Evolutionary conservation across 2,888 invertebrate species (phyloP).

Genomic region (Torymus texanus): DNA sequence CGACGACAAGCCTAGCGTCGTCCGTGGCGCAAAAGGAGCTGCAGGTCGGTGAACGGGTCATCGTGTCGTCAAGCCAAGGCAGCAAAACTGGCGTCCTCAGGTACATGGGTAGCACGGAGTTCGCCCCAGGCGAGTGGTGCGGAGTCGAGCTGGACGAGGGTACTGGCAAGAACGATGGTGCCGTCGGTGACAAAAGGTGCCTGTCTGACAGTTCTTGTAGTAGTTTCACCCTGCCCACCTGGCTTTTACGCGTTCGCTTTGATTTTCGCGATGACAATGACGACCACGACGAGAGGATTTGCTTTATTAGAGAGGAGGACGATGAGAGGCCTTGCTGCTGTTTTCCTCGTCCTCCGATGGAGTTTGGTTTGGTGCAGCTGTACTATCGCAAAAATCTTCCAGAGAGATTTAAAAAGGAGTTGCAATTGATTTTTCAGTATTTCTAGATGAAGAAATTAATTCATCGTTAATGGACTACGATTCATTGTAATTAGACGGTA

Average conservation of each 20-base stretch:
- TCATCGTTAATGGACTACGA: no score
- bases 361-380: slow-evolving; percentile 14
- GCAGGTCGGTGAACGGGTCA: slow-evolving; percentile 92
- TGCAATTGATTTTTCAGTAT: not conserved
- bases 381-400: slow-evolving; percentile 38
- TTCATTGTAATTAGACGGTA: not conserved
- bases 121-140: slow-evolving; percentile 95
- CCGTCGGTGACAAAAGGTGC: slow-evolving; percentile 93
- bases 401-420: not conserved
- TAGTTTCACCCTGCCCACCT: not conserved
- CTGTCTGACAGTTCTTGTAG: not conserved
- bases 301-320: no score
- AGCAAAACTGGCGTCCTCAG: slow-evolving; percentile 91
- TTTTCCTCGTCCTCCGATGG: not conserved
- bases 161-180: slow-evolving; percentile 96
- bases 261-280: no score
- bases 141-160: slow-evolving; percentile 96
- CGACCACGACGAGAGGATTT: no score
- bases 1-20: slow-evolving; percentile 76
- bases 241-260: slow-evolving; percentile 4
- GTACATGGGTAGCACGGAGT: slow-evolving; percentile 91
- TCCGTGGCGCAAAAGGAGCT: slow-evolving; percentile 78
- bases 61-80: slow-evolving; percentile 89
- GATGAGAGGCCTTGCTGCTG: no score
- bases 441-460: not conserved